These are phyloP conservation scores for Orthosia gothica DNA, from an alignment of 2,888 invertebrate genomes.

Conservation along the genomic window DNA sequence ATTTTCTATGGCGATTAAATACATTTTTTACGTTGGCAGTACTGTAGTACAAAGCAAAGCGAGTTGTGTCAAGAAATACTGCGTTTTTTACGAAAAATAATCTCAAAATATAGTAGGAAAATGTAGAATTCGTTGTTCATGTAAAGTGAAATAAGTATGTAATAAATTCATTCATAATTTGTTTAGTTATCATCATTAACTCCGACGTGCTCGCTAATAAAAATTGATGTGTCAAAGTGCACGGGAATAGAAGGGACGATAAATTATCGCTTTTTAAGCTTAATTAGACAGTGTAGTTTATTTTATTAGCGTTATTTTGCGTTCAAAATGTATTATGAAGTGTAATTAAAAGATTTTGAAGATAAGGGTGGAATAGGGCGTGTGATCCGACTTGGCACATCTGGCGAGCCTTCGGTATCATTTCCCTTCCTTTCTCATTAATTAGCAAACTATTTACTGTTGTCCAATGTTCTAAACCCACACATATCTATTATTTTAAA, in stretches of 20 bases:
- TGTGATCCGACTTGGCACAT: slow-evolving; percentile 81
- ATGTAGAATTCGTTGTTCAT: slow-evolving; percentile 77
- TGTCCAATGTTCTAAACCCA: slow-evolving; percentile 32
- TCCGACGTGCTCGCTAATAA: slow-evolving; percentile 67
- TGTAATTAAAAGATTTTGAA: slow-evolving; percentile 43
- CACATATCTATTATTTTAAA: not conserved
- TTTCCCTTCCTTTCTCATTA: slow-evolving; percentile 78
- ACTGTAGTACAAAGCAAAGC: slow-evolving; percentile 88
- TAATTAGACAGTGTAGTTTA: slow-evolving; percentile 73
- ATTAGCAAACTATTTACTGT: slow-evolving; percentile 73
- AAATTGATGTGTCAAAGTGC: slow-evolving; percentile 87
- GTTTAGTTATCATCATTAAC: slow-evolving; percentile 34
- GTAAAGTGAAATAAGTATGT: slow-evolving; percentile 71
- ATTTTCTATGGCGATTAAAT: slow-evolving; percentile 52
- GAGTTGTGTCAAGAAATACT: slow-evolving; percentile 87
- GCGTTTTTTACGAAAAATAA: slow-evolving; percentile 83
- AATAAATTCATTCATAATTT: slow-evolving; percentile 43
- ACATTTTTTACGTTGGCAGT: slow-evolving; percentile 74
- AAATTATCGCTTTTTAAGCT: slow-evolving; percentile 79
- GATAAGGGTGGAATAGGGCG: slow-evolving; percentile 72
- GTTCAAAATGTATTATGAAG: slow-evolving; percentile 49
- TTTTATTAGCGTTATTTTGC: slow-evolving; percentile 66
- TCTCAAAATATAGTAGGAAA: slow-evolving; percentile 75
- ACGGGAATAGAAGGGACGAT: slow-evolving; percentile 82
- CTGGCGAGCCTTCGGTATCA: slow-evolving; percentile 76